Percentiles rank a stretch among this genome's conserved stretches.
phyloP scores from a whole-genome alignment of 2,888 invertebrate species.

The Tuberolachnus salignus region DNA sequence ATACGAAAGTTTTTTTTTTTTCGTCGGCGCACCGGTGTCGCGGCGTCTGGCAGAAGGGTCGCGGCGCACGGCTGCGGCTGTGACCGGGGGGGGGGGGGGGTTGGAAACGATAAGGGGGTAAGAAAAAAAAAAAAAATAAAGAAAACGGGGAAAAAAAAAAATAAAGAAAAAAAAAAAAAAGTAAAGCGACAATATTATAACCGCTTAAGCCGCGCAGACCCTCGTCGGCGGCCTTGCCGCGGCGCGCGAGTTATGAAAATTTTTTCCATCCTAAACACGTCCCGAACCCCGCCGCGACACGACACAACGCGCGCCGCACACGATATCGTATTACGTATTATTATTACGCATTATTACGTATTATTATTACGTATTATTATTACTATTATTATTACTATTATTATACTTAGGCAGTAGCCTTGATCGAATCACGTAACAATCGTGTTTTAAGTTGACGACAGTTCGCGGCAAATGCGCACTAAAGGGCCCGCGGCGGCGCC shows the following conservation, averaged over 20 bases:
- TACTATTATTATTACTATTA: too few relatives aligned
- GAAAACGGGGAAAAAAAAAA: too few relatives aligned
- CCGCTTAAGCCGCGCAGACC: constrained; percentile 39
- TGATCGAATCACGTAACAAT: constrained; percentile 57
- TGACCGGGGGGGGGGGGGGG: neutral
- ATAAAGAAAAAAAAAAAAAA: too few relatives aligned
- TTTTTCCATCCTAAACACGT: constrained; percentile 54
- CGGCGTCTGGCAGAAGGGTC: constrained; percentile 26
- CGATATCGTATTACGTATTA: neutral
- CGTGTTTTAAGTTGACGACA: constrained; percentile 46
- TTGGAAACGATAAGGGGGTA: constrained; percentile 25
- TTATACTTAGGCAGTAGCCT: too few relatives aligned
- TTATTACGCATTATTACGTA: neutral
- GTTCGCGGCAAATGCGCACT: too few relatives aligned
- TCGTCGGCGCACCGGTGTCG: too few relatives aligned
- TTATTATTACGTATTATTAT: too few relatives aligned
- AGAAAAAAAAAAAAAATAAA: too few relatives aligned
- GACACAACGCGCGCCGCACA: constrained; percentile 15
- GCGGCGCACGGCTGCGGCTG: neutral
- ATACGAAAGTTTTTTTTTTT: constrained; percentile 53
- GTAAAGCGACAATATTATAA: constrained; percentile 55
- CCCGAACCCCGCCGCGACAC: neutral
- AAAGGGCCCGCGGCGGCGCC: neutral
- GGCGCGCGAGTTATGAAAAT: constrained; percentile 55
- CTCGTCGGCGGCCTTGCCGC: too few relatives aligned